Conservation (phyloP, 2,888 invertebrate species). For the Sycophila texana region DNA sequence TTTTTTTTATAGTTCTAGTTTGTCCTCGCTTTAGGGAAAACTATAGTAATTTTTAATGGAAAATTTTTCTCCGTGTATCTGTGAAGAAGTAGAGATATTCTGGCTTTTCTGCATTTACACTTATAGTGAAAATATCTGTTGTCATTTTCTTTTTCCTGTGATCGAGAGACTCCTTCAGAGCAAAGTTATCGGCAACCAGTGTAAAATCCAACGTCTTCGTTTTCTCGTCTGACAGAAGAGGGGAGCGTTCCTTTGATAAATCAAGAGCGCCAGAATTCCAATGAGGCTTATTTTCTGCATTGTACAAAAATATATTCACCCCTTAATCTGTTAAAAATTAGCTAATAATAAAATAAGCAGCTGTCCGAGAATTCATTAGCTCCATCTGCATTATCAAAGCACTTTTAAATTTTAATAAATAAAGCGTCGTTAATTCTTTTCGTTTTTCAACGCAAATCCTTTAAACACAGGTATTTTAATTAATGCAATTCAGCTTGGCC, state of each 20-base stretch:
- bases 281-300: neutral
- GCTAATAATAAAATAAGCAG: neutral
- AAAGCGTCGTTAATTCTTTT: no score
- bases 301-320: constrained; percentile 34
- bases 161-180: constrained; percentile 23
- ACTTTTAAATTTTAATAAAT: no score
- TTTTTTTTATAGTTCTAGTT: no score
- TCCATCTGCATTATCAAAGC: neutral
- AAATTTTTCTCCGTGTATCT: no score
- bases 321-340: constrained; percentile 33
- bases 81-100: no score
- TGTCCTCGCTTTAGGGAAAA: no score
- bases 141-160: constrained; percentile 45
- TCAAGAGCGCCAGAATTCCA: constrained; percentile 13
- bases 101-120: no score
- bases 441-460: no score
- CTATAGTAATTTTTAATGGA: no score
- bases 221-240: neutral
- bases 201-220: constrained; percentile 26
- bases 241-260: constrained; percentile 37
- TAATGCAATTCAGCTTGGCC: no score
- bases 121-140: constrained; percentile 52
- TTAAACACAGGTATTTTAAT: no score
- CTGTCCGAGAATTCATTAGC: constrained; percentile 33
- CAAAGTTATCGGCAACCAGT: constrained; percentile 41